These are phyloP conservation scores for Eledona agricola DNA, from an alignment of 2,888 invertebrate genomes.

Conservation along the genomic window DNA sequence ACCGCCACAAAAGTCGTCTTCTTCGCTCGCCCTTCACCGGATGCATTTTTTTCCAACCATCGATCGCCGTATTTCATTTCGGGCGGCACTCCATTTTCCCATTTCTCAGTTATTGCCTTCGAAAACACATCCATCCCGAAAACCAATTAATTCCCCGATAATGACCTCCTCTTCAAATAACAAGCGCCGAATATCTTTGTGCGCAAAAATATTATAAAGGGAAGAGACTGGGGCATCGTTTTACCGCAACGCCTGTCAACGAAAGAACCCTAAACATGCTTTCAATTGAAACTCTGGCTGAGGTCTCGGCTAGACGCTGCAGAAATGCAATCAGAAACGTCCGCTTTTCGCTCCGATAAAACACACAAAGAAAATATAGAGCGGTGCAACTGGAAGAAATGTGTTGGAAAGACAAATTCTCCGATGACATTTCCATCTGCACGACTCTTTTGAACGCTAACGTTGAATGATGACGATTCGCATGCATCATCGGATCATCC, in stretches of 20 bases:
- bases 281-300: slow-evolving; percentile 6
- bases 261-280: slow-evolving; percentile 6
- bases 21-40: too few species aligned
- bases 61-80: too few species aligned
- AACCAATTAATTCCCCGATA: slow-evolving; percentile 7
- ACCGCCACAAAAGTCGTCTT: too few species aligned
- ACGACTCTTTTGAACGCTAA: slow-evolving; percentile 51
- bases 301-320: slow-evolving; percentile 20
- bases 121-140: slow-evolving; percentile 4
- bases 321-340: slow-evolving; percentile 48
- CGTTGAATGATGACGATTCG: slow-evolving; percentile 48
- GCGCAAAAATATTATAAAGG: slow-evolving; percentile 5
- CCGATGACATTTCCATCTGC: slow-evolving; percentile 55
- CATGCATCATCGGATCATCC: slow-evolving; percentile 46
- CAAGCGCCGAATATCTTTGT: slow-evolving; percentile 2
- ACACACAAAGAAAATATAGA: slow-evolving; percentile 48
- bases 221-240: background rate
- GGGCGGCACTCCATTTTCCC: too few species aligned
- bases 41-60: too few species aligned
- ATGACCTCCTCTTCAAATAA: slow-evolving; percentile 4
- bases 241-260: slow-evolving; percentile 7
- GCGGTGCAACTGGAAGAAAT: slow-evolving; percentile 48
- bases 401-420: slow-evolving; percentile 53
- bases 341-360: slow-evolving; percentile 41
- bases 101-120: slow-evolving; percentile 1